These are phyloP conservation scores for Nesogale talazaci DNA, from an alignment of 2,113 vertebrate genomes.

Conservation along the genomic window DNA sequence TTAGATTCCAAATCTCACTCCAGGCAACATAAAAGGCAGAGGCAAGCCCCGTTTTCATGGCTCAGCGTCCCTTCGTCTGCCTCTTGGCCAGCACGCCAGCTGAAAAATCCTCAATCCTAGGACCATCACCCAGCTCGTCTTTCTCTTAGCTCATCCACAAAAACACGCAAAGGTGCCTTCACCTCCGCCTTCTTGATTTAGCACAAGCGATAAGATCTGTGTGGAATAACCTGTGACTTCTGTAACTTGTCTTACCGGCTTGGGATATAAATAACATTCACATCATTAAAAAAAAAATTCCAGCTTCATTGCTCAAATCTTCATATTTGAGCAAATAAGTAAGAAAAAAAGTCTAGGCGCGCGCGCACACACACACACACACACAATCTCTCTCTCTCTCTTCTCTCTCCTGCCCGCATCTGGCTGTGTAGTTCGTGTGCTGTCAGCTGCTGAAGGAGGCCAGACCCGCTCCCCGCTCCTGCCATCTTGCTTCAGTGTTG, in stretches of 20 bases:
- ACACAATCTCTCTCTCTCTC: too few species aligned
- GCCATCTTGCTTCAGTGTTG: background rate
- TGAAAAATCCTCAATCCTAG: background rate
- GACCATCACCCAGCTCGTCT: background rate
- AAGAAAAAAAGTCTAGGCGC: background rate
- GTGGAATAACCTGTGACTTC: background rate
- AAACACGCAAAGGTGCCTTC: background rate
- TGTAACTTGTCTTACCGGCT: slow-evolving; percentile 41
- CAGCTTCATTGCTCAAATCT: background rate
- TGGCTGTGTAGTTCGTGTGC: background rate
- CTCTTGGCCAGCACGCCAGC: background rate
- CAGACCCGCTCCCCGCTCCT: background rate
- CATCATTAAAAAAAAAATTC: background rate
- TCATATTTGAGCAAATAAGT: background rate
- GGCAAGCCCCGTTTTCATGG: background rate
- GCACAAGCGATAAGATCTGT: slow-evolving; percentile 2
- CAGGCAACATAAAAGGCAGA: background rate
- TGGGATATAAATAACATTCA: slow-evolving; percentile 7
- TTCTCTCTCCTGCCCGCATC: background rate
- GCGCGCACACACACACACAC: background rate
- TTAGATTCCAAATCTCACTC: background rate
- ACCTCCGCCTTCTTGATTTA: slow-evolving; percentile 30
- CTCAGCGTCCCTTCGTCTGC: background rate
- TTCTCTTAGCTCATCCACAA: slow-evolving; percentile 14
- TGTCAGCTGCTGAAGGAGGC: background rate